Base-by-base conservation (phyloP, 2,888 invertebrate species). In the Plemyria rubiginata region DNA sequence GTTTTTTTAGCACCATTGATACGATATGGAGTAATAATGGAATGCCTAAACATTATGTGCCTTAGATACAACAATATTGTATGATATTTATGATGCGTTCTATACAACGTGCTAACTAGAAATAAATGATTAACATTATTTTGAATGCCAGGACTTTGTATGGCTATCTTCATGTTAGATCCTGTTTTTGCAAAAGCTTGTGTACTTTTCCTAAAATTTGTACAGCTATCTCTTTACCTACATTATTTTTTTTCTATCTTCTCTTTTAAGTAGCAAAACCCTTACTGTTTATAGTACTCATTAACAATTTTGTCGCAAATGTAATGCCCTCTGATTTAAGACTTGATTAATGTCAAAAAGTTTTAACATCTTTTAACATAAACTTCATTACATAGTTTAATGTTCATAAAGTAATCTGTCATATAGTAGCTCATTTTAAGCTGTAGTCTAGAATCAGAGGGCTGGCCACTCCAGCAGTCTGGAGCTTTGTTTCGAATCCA, bases 21-120 rank as follows among this genome's bases (percentile, higher is more conserved):
- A 90, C 84, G 82, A 89, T 90, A 88, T 90, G 90, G 85, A 91
- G 87, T 90, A 91, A 88, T 86, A 83, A 91, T 89, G 87, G 87
- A 87, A 91, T 93, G 93, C 93, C 93, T 93, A 93, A 91, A 93
- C 88, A 92, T 93, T 93, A 93, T 92, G 93, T 93, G 93, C 93
- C 93, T 93, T 93, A 93, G 93, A 93, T 92, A 91, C 92, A 93
- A 93, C 93, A 93, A 93, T 93, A 93, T 93, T 92, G 92, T 93
- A 93, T 86, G 84, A 87, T 93, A 93, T 92, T 90, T 90, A 92
- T 86, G 90, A 92, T 90, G 90, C 92, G 91, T 92, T 92, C 90
- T 92, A 91, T 92, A 92, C 91, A 92, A 92, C 92, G 91, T 92
- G 90, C 92, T 89, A 90, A 92, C 85, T 92, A 92, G 92, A 90